Base-by-base conservation (phyloP, 1,140 invertebrate genomes). In the Aphelinus atriplicis region DNA sequence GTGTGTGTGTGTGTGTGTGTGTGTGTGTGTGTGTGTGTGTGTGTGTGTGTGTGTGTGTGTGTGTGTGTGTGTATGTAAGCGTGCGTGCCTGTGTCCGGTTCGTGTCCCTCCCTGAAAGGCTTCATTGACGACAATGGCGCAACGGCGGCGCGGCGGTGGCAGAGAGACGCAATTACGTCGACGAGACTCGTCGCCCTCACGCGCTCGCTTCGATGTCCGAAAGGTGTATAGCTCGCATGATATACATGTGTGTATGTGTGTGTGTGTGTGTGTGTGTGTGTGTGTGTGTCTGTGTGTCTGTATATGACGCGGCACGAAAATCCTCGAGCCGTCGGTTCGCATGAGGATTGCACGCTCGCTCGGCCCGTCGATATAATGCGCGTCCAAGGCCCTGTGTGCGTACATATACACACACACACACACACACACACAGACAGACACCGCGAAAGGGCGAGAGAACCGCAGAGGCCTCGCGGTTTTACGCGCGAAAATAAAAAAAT, bases 41-140 rank as follows among this genome's bases (percentile, higher is more conserved):
- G 26, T 64, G 26, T 26, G 26, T 26, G 26, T 64, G 26, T 26
- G 26, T 26, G 26, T 64, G 26, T 26, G 26, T 26, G 26, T 64
- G 26, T 26, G 26, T 26, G 26, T 26, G 26, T 26, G 26, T 26
- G 26, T 26, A 26, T 26, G 26, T 26, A 26, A 26, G 26, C 0
- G 26, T 26, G 26, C 26, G 26, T 26, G 26, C 46, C 60, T 43
- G 42, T 62, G 61, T 63, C 46, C 61, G 61, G 61, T 63, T 3
- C 42, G 61, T 63, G 45, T 3, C 68, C 51, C 56, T 45, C 9
- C 10, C 50, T 64, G 70, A 71, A 71, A 71, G 70, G 61, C 57
- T 71, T 56, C 61, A 55, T 56, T 55, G 61, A 71, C 53, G 70
- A 71, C 61, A 71, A 71, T 71, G 61, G 45, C 43, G 10, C 53